Percentiles rank a stretch among this genome's conserved stretches.
Conservation (phyloP, 1,140 invertebrate species). For the Arion vulgaris region DNA sequence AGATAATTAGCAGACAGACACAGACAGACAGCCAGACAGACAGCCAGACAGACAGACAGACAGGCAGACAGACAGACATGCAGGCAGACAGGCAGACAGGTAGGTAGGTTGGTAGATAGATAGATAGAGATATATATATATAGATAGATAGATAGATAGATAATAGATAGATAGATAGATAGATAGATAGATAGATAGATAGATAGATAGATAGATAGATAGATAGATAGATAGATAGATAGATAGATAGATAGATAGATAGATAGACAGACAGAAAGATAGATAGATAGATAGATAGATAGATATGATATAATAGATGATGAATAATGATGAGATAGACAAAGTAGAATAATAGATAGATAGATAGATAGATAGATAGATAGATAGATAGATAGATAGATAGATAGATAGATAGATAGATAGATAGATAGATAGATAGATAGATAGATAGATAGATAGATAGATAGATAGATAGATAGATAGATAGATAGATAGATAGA, state of each 20-base stretch:
- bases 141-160: slow-evolving; percentile 1
- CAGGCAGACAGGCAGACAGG: not conserved
- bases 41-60: not conserved
- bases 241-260: no score
- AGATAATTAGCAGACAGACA: not conserved
- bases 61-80: not conserved
- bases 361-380: not conserved
- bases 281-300: slow-evolving; percentile 10
- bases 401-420: slow-evolving; percentile 13
- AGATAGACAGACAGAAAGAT: not conserved
- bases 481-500: slow-evolving; percentile 10
- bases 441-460: not conserved
- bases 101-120: not conserved
- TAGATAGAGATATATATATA: not conserved
- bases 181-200: not conserved
- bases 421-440: not conserved
- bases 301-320: no score
- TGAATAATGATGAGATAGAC: no score
- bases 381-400: not conserved
- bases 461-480: not conserved
- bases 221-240: no score
- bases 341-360: no score
- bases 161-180: no score
- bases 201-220: not conserved
- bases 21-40: not conserved